These are phyloP conservation scores for Eurytemora carolleeae DNA, from an alignment of 1,140 invertebrate genomes.

Conservation along the genomic window DNA sequence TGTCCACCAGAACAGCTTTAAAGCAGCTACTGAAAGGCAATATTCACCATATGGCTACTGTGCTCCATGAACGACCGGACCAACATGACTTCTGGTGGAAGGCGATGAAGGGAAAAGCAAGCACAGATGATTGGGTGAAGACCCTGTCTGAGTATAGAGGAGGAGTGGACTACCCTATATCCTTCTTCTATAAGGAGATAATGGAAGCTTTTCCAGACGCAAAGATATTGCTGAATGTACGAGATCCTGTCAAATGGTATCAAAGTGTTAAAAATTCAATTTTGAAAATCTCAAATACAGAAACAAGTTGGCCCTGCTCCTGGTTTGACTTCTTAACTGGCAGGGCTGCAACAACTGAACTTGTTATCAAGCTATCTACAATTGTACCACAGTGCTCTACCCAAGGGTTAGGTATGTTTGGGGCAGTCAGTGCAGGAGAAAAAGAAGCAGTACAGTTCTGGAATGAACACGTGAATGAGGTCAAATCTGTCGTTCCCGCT, in stretches of 20 bases:
- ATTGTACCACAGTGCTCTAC: background rate
- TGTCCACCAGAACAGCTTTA: too few relatives aligned
- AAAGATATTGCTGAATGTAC: background rate
- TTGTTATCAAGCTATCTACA: too few relatives aligned
- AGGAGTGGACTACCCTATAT: constrained; percentile 9
- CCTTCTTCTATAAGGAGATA: constrained; percentile 6
- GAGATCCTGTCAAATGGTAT: background rate
- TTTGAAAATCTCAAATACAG: too few relatives aligned
- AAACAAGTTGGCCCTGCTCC: too few relatives aligned
- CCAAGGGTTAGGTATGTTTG: background rate
- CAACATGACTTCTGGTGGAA: too few relatives aligned
- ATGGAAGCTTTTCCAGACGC: background rate
- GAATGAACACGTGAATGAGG: background rate
- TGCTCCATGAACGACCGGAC: too few relatives aligned
- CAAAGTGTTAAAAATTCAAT: background rate
- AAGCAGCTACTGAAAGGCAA: too few relatives aligned
- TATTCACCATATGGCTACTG: too few relatives aligned
- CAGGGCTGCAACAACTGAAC: too few relatives aligned
- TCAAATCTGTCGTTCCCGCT: background rate
- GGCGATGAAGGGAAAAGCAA: too few relatives aligned
- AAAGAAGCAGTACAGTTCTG: background rate
- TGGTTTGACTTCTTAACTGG: too few relatives aligned
- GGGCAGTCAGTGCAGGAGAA: background rate
- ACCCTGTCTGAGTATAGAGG: constrained; percentile 1
- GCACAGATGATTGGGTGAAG: background rate